A percentile compares a stretch with the other conserved stretches of the same genome.
phyloP scores from a whole-genome alignment of 2,113 vertebrate genomes.

The Entomyzon cyanotis region DNA sequence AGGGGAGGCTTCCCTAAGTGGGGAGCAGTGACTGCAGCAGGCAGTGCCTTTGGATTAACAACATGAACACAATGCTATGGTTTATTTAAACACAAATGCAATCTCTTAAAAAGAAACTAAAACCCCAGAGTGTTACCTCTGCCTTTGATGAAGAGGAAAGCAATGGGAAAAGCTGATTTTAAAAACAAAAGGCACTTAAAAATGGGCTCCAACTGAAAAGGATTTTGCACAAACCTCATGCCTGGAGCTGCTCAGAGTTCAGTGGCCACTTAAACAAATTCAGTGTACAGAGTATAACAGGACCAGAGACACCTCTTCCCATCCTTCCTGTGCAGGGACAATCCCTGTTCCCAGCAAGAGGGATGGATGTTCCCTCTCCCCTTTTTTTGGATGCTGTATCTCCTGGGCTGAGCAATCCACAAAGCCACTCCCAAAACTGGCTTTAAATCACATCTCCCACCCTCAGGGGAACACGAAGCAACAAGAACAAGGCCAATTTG shows the following conservation, averaged over 20 bases:
- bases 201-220: constrained; percentile 15
- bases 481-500: fast-evolving
- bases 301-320: neutral
- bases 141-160: neutral
- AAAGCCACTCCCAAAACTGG: no score
- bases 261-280: neutral
- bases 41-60: neutral
- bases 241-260: neutral
- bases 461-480: neutral
- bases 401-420: neutral
- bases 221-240: neutral
- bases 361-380: neutral
- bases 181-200: constrained; percentile 66
- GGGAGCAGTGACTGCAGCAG: neutral
- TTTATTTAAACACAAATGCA: neutral
- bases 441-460: neutral
- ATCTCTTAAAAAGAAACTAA: neutral
- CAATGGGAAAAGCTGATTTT: constrained; percentile 2
- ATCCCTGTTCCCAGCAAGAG: neutral
- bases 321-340: neutral
- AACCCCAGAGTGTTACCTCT: neutral
- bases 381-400: neutral
- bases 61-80: neutral
- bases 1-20: neutral
- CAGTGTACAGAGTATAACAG: neutral